phyloP scores from a whole-genome alignment of 2,888 invertebrate species.

The Heliconius hortense region DNA sequence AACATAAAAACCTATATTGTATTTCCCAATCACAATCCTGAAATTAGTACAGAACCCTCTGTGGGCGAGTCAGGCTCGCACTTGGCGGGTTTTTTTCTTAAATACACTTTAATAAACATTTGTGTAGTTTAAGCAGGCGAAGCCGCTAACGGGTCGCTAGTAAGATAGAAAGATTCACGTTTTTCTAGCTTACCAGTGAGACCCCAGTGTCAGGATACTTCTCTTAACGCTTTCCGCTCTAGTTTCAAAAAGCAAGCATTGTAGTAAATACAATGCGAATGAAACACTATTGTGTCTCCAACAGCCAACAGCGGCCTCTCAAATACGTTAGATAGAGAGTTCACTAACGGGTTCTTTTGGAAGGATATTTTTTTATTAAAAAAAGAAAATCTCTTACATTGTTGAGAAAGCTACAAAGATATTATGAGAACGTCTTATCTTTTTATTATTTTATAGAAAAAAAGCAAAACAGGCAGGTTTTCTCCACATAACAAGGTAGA shows the following conservation, averaged over 20 bases:
- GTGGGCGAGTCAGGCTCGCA: no score
- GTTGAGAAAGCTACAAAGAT: neutral
- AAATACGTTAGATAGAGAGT: neutral
- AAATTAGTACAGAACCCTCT: no score
- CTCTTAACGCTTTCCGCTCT: neutral
- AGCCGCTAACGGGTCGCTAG: no score
- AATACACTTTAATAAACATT: no score
- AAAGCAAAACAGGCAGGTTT: neutral
- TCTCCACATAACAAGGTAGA: neutral
- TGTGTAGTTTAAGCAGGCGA: no score
- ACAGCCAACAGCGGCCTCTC: conserved; percentile 4
- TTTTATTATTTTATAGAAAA: neutral
- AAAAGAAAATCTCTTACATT: neutral
- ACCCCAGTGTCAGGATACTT: neutral
- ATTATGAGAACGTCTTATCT: neutral
- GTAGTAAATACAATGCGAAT: conserved; percentile 12
- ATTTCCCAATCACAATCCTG: no score
- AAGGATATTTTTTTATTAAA: conserved; percentile 15
- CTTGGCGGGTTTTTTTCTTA: no score
- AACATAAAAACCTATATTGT: no score
- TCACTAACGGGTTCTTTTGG: conserved; percentile 9
- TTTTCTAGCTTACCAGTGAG: no score
- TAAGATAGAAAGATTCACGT: no score
- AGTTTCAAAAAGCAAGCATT: neutral
- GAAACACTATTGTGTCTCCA: neutral